Evolutionary conservation across 2,888 invertebrate species (phyloP).

Genomic region (Eurois occulta): DNA sequence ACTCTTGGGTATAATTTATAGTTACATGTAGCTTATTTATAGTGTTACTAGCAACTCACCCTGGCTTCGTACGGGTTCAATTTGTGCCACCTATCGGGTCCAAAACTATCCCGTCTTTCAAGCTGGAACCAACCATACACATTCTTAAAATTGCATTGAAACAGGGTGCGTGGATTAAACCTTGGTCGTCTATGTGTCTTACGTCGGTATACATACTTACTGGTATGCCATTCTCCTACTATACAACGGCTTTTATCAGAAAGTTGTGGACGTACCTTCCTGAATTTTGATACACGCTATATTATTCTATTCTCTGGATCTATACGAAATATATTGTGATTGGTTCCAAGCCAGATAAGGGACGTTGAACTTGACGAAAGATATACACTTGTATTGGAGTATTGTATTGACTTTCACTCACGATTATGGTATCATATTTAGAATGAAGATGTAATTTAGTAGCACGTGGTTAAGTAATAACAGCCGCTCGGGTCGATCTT

Average conservation of each 20-base stretch:
- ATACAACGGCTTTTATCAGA: not conserved
- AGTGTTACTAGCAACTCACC: not conserved
- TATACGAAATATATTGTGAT: slow-evolving; percentile 12
- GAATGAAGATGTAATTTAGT: too few species aligned
- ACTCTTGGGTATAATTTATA: not conserved
- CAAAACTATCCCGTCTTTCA: not conserved
- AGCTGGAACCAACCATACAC: too few species aligned
- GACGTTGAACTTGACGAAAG: slow-evolving; percentile 48
- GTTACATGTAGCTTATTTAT: not conserved
- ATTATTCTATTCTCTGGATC: not conserved
- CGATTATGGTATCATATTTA: too few species aligned
- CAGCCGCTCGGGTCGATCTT: too few species aligned
- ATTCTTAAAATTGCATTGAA: not conserved
- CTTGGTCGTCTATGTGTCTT: not conserved
- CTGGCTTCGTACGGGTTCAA: not conserved
- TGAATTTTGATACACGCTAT: not conserved
- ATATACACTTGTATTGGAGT: too few species aligned
- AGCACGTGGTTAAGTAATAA: too few species aligned
- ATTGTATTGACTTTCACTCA: too few species aligned
- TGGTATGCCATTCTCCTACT: not conserved
- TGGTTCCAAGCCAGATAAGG: slow-evolving; percentile 37
- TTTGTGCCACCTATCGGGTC: not conserved
- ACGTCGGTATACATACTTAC: not conserved
- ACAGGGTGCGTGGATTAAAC: not conserved
- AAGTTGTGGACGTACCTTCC: not conserved